Base-by-base conservation (phyloP, 2,797 vertebrate genomes). In the Simalia tracyae region DNA sequence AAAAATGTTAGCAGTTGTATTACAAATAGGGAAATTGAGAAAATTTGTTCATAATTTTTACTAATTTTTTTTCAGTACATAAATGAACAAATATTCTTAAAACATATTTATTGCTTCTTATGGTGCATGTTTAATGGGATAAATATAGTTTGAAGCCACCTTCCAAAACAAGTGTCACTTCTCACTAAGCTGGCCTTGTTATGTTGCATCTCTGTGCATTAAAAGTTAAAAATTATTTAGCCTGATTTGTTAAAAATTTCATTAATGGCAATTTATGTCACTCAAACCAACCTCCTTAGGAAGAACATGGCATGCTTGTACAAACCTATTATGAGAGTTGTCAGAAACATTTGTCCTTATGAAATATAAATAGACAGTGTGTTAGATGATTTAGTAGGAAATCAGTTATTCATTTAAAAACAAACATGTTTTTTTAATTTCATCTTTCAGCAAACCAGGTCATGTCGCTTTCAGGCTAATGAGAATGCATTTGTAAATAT, bases 281-380 rank as follows among this genome's bases (percentile, higher is more conserved):
- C 98, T 98, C 98, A 98, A 97, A 97, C 96, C 92, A 96, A 94
- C 96, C 97, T 98, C 97, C 97, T 98, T 96, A 96, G 95, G 97
- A 97, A 97, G 98, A 98, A 98, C 98, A 98, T 97, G 97, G 97
- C 97, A 97, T 96, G 97, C 98, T 98, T 97, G 98, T 98, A 98
- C 97, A 98, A 98, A 98, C 98, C 98, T 98, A 98, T 99, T 98
- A 98, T 98, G 98, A 98, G 98, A 98, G 96, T 98, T 98, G 98
- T 98, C 98, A 98, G 98, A 98, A 98, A 98, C 98, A 97, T 98
- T 98, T 98, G 98, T 98, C 98, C 98, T 98, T 98, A 99, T 98
- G 97, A 98, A 98, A 98, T 98, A 98, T 99, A 97, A 98, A 98
- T 98, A 97, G 98, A 97, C 96, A 96, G 92, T 91, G 97, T 97